Evolutionary conservation across 2,797 vertebrate species (phyloP), one percentile per base, ranked within the genome.

Genomic region (Parauchenoglanis ngamensis): DNA sequence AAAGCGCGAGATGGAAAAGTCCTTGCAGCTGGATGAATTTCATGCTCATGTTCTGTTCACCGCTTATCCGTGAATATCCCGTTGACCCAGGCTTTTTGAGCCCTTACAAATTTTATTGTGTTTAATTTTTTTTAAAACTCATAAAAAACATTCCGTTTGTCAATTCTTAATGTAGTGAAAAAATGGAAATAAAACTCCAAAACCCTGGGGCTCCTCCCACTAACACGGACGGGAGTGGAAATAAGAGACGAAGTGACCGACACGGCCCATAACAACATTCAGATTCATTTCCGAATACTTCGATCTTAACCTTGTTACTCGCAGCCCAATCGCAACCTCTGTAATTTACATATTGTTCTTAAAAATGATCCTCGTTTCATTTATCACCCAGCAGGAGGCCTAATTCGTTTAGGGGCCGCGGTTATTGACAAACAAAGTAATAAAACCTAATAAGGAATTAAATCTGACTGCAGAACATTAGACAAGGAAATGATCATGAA

Each of bases 21-120:
- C 44, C 78, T 78, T 61, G 52, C 89, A 89, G 78, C 4, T 40
- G 75, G 57, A 79, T 61, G 40, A 84, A 84, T 59, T 44, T 56
- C 67, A 72, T 84, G 75, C 76, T 81, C 78, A 73, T 28, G 21
- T 63, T 63, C 79, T 79, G 56, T 79, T 79, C 31, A 40, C 19
- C 57, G 56, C 21, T 79, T 23, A 40, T 59, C 31, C 56, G 7
- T 7, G 31, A 59, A 59, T 21, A 40, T 79, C 11, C 1, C 8
- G 13, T 1, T 59, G n/a, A 13, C 21, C 40, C 40, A 17, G 12
- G 35, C 49, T 54, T 76, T 76, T 17, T 19, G 40, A 67, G 7
- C 35, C 8, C 68, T 52, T n/a, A 40, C 56, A 25, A 23, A 79
- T 79, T 54, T 54, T 2, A 25, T 57, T 79, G 8, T 35, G 59